Evolutionary conservation across 2,113 vertebrate genomes (phyloP), one percentile per base, ranked within the genome.

Genomic region (Nerophis ophidion): DNA sequence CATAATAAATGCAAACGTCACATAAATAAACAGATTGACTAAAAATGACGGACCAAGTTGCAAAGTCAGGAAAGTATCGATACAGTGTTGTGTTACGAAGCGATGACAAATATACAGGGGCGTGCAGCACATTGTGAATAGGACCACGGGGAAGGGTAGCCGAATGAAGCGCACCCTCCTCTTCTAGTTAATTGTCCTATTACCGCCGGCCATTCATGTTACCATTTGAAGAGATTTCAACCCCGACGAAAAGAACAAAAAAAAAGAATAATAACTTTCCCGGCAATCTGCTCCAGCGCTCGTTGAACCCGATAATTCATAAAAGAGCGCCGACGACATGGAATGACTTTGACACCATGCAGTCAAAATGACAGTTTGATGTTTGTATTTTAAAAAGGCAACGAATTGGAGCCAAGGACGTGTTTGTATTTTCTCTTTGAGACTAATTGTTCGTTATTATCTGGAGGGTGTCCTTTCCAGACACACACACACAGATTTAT

Each of bases 391-490:
- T 16, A 42, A 46, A 46, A 77, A 76, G 77, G 55, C 35, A 61
- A 57, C 49, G 36, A 57, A 74, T 70, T 72, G 54, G 58, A 70
- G 70, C 81, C 71, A 79, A 83, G 79, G 73, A 70, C 73, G 6
- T 79, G 80, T 76, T 72, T 63, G 62, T 72, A 62, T 75, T 80
- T 74, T 61, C 48, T 66, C 79, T 76, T 83, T 81, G 78, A 84
- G 76, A 74, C 77, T 84, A 79, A 84, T 84, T 86, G 77, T 83
- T 72, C 78, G 63, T 77, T 81, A 83, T 81, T 81, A 77, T 81
- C 76, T 76, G 74, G 78, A 60, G 60, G 70, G 61, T 42, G 65
- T 79, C 75, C 80, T 77, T 79, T 81, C 26, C 70, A 74, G 10
- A 14, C n/a, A n/a, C n/a, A n/a, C 42, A 48, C 8, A 48, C 58